Evolutionary conservation across 2,113 vertebrate species (phyloP), one percentile per base, ranked within the genome.

Genomic region (Corythornis vintsioides): DNA sequence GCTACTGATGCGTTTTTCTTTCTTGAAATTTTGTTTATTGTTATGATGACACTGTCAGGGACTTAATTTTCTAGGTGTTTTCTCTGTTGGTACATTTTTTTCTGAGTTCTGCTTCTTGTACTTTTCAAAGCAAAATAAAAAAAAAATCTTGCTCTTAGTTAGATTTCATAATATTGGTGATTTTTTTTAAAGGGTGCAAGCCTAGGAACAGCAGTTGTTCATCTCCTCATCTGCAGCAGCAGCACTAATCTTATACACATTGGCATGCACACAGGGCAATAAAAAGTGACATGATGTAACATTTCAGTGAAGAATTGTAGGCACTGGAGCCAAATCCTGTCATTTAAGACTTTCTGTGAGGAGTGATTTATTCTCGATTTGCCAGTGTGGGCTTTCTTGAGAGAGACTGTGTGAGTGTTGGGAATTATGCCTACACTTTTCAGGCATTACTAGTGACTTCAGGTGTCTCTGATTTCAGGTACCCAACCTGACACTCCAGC

Each of bases 291-390:
- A 75, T 48, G 52, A 78, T 88, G 65, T 33, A 47, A 47, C 86
- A 66, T 76, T 84, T 93, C 82, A 40, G 81, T 94, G 88, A 81
- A 73, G 75, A 88, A 86, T 88, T 84, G 64, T 92, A 95, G 92
- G 84, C 75, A 90, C 89, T 50, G 63, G 77, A 72, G 61, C 70
- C 76, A 78, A 67, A 86, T 91, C 61, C 78, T 91, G 55, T 76
- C 63, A 88, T 90, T 93, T 91, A 86, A 83, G 63, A 79, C 90
- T 83, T 94, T 95, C 78, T 91, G 85, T 64, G 83, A 90, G 79
- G 69, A 74, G 45, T 80, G 65, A 93, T 93, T 95, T 90, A 83
- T 81, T 67, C 60, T 81, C 71, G 33, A 9, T 94, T 94, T 87
- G 35, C 91, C 70, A 89, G 56, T 63, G 77, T 81, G 47, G 73